Evolutionary conservation across 64 coral and sea anemone genomes (phyloP).

Genomic region (Montipora foliosa): DNA sequence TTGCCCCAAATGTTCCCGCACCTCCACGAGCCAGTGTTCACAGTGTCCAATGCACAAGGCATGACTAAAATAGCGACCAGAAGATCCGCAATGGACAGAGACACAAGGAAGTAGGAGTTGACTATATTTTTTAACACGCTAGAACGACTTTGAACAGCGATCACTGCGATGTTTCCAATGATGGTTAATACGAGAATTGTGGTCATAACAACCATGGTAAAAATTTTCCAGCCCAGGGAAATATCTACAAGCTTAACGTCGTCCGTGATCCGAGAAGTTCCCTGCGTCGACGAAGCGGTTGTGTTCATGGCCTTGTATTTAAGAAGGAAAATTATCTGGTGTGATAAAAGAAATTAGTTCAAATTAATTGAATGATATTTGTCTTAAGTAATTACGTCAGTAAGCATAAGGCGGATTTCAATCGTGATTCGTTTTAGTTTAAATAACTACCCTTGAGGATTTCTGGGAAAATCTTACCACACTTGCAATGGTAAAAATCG

Average conservation of each 20-base stretch:
- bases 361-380: too few species aligned
- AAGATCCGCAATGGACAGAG: constrained; percentile 73
- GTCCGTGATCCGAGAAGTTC: background rate
- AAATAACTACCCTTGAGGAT: too few species aligned
- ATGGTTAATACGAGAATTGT: constrained; percentile 40
- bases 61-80: constrained; percentile 72
- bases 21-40: constrained; percentile 64
- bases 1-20: constrained; percentile 67
- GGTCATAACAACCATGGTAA: constrained; percentile 19
- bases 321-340: background rate
- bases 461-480: too few species aligned
- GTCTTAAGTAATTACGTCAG: too few species aligned
- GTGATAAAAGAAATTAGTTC: background rate
- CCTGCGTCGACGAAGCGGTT: background rate
- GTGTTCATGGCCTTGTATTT: constrained; percentile 9
- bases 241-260: constrained; percentile 33
- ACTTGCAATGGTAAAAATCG: too few species aligned
- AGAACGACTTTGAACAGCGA: constrained; percentile 30
- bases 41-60: constrained; percentile 73
- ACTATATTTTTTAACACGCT: constrained; percentile 33
- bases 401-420: too few species aligned
- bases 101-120: constrained; percentile 69
- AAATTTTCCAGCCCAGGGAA: constrained; percentile 17
- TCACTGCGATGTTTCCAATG: constrained; percentile 54
- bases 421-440: too few species aligned